These are phyloP conservation scores for Polypedilum vanderplanki DNA, from an alignment of 1,140 invertebrate genomes.

Conservation along the genomic window DNA sequence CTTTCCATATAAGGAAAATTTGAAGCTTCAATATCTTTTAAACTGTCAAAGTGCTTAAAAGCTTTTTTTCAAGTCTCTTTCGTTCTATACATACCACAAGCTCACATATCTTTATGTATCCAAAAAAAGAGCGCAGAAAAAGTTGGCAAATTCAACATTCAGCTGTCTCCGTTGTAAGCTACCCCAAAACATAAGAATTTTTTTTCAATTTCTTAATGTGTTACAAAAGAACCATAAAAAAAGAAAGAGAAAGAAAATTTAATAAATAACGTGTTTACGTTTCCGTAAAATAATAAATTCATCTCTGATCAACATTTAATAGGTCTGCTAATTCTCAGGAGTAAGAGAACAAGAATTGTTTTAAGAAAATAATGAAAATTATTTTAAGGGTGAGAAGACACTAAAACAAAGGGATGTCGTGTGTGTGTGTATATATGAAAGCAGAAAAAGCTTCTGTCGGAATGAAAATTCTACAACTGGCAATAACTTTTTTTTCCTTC, in stretches of 20 bases:
- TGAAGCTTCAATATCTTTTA: too few relatives aligned
- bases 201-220: too few relatives aligned
- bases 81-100: too few relatives aligned
- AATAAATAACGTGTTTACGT: constrained; percentile 23
- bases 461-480: background rate
- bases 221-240: background rate
- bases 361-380: background rate
- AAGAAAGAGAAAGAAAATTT: background rate
- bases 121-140: too few relatives aligned
- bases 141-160: too few relatives aligned
- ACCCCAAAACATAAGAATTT: too few relatives aligned
- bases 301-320: constrained; percentile 12
- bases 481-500: background rate
- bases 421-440: too few relatives aligned
- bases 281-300: constrained; percentile 28
- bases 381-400: background rate
- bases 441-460: background rate
- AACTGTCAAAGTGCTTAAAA: too few relatives aligned
- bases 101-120: too few relatives aligned
- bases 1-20: too few relatives aligned
- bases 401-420: background rate
- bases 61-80: too few relatives aligned
- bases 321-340: constrained; percentile 26
- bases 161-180: too few relatives aligned
- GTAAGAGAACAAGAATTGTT: background rate